Evolutionary conservation across 1,140 invertebrate genomes (phyloP), one percentile per base, ranked within the genome.

Genomic region (Zaprionus nigranus): DNA sequence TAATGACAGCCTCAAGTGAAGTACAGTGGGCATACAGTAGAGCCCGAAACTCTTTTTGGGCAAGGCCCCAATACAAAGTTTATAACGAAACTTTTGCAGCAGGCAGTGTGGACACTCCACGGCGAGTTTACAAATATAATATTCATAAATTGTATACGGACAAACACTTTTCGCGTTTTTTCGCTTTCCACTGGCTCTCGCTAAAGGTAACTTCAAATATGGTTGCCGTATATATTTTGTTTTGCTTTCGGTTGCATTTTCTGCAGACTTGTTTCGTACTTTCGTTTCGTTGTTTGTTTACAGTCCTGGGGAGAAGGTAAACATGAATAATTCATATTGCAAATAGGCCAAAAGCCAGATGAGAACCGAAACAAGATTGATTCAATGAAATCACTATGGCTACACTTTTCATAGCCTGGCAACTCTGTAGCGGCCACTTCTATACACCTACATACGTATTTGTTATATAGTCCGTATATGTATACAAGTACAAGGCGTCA

Each of bases 321-420:
- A 86, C 81, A 90, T 90, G 88, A 87, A 87, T 87, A 84, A 90
- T 87, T 90, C 84, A 87, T 87, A 90, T 90, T 87, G 85, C 84
- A 87, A 87, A 90, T 87, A 87, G 85, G 81, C 84, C 86, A 87
- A 76, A 84, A 69, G 83, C 66, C 51, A 74, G 64, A 76, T 60
- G 54, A 56, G 59, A 40, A 30, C 58, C 53, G 75, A 65, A 87
- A 88, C 46, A 51, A 22, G 46, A 24, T 51, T 51, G 46, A 51
- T 51, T 51, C 20, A 22, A 20, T 20, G 20, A 51, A 51, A 51
- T 51, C 46, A 51, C 46, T 22, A 51, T 51, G 20, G 17, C 46
- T 51, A 22, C 40, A 22, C 22, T 51, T 51, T 51, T 51, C 12
- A 51, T 22, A 51, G 3, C 46, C 22, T 51, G 11, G 46, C 4